Conservation (phyloP, 1,140 invertebrate species). For the Listronotus oregonensis region DNA sequence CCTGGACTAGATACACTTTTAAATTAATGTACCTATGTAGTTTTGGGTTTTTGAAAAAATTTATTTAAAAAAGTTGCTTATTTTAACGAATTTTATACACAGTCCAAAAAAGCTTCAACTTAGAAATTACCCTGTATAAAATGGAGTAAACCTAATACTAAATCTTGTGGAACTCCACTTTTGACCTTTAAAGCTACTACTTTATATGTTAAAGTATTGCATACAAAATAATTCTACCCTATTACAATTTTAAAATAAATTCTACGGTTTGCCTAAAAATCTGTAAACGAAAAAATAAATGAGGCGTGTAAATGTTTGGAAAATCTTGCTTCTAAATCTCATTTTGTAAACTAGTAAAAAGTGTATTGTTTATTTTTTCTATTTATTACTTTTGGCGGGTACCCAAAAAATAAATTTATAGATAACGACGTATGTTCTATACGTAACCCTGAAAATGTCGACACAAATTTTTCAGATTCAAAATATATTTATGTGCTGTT, state of each 20-base stretch:
- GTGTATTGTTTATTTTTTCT: constrained; percentile 34
- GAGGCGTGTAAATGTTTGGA: constrained; percentile 15
- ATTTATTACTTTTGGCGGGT: constrained; percentile 12
- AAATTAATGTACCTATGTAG: no score
- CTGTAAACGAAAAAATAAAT: neutral
- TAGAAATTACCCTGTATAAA: no score
- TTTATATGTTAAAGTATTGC: no score
- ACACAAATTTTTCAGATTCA: neutral
- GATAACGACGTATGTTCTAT: constrained; percentile 6
- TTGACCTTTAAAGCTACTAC: no score
- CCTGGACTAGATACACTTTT: no score
- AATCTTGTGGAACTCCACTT: no score
- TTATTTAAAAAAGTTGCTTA: no score
- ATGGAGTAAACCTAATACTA: no score
- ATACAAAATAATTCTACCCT: neutral
- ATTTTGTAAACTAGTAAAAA: constrained; percentile 28
- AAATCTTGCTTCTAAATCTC: constrained; percentile 8
- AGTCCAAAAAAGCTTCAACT: no score
- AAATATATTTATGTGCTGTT: neutral
- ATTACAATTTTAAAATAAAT: neutral
- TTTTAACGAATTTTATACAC: no score
- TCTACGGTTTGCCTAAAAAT: neutral
- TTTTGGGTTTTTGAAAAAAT: no score
- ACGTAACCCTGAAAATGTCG: constrained; percentile 10
- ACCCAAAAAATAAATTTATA: constrained; percentile 25